Evolutionary conservation across 2,113 vertebrate genomes (phyloP), one percentile per base, ranked within the genome.

Genomic region (Pedionomus torquatus): DNA sequence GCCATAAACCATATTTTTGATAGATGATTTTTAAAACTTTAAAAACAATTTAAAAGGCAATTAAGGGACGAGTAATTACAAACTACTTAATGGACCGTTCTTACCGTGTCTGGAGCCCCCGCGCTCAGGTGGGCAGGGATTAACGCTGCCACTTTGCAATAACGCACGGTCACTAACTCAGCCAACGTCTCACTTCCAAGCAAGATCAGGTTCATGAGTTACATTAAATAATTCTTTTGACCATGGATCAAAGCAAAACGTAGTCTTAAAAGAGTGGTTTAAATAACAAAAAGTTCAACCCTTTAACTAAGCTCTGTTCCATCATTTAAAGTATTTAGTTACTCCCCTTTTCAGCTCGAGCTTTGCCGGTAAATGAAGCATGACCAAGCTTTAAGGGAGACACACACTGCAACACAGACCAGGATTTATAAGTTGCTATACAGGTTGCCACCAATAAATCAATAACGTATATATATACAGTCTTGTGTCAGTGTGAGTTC

Each of bases 371-470:
- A 79, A 87, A 94, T 65, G 94, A 95, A 93, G 83, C 91, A 33
- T 91, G 84, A 80, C 87, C 77, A 9, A 1, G 57, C 89, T 93
- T 51, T 37, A 87, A 95, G 89, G 30, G 11, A 70, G 86, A 75
- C 69, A 63, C 60, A 57, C 3, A 75, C 46, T 52, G 55, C 21
- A 96, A 91, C 71, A 81, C 83, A 80, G 44, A 35, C 8, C 57
- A 52, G 76, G 89, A 95, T 95, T 93, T 95, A 65, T 72, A 93
- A 89, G 74, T 84, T 55, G 86, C 90, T 75, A 12, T 48, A 28
- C 55, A 89, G 69, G 69, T 44, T 60, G 83, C 76, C 80, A 93
- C 65, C 69, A 89, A 91, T 93, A 90, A 95, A 93, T 97, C 95
- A 95, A 83, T 96, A 94, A 83, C 11, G 31, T 17, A 49, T 14